Evolutionary conservation across 2,888 invertebrate genomes (phyloP), one percentile per base, ranked within the genome.

Genomic region (Gnatocerus cornutus): DNA sequence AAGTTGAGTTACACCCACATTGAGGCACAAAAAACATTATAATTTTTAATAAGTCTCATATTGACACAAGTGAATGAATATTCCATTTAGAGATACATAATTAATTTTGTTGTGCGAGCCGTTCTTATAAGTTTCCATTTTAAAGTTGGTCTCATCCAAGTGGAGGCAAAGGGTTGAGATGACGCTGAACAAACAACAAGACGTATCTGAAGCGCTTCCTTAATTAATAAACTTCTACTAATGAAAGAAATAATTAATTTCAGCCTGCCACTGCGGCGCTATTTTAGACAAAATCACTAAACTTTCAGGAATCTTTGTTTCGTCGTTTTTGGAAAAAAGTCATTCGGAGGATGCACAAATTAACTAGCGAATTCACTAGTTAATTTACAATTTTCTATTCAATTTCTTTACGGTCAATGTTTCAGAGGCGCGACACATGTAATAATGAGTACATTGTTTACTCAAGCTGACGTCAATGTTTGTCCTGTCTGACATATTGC

Each of bases 241-340:
- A 85, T 85, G 85, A 85, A 85, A 85, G 85, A 85, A 85, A 85
- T 85, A 85, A 85, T 85, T 85, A 85, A 85, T 85, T 85, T 85
- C 84, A 82, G 84, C 84, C 83, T 82, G 81, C 80, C 80, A 81
- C 77, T 81, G 80, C 80, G 77, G 75, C 80, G 78, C 79, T 79
- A 74, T 78, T 76, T 74, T 71, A 73, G 71, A 71, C 69, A 71
- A 73, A 71, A 73, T 69, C 56, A 67, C 64, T 50, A 72, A 71
- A 66, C 70, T 72, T 68, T 67, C 71, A 1, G 27, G 30, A 16
- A 8, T 27, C 62, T 68, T 68, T 68, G 68, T 68, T 53, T 61
- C 61, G 59, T 39, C 13, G 14, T 56, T 65, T 53, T 64, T n/a
- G n/a, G 21, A 21, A 21, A 21, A 21, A 21, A 21, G 4, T 3